Conservation (phyloP, 2,888 invertebrate genomes). For the Megaustenia siamemsis region DNA sequence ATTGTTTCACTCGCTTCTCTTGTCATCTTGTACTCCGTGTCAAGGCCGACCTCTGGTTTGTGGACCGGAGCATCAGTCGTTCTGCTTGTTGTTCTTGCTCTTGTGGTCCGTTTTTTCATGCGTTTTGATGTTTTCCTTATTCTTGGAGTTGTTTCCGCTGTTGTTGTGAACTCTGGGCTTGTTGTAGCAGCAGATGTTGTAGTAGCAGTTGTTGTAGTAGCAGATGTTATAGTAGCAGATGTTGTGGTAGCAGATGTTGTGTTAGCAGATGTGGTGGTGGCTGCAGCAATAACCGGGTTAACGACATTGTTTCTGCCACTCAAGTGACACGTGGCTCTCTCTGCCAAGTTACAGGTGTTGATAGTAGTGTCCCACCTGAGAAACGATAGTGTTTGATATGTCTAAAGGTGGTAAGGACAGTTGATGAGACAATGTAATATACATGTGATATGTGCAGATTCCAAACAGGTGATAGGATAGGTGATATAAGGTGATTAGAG, state of each 20-base stretch:
- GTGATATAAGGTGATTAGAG: too few species aligned
- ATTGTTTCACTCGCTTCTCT: background rate
- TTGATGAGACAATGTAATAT: too few species aligned
- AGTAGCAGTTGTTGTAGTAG: background rate
- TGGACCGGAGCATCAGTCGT: background rate
- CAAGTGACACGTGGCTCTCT: background rate
- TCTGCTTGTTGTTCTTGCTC: background rate
- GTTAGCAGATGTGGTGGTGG: background rate
- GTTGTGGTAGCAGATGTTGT: background rate
- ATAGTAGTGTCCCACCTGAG: slow-evolving; percentile 8
- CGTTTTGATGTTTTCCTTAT: too few species aligned
- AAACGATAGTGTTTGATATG: background rate
- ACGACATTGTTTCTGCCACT: background rate
- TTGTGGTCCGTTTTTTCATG: background rate
- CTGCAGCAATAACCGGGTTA: background rate
- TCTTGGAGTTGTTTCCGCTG: background rate
- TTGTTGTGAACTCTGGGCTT: background rate
- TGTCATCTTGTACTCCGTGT: background rate
- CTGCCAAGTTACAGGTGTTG: slow-evolving; percentile 13
- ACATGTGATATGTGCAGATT: too few species aligned
- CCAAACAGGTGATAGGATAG: too few species aligned
- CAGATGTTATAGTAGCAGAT: background rate
- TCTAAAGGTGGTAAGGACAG: too few species aligned
- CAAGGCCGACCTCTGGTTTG: background rate
- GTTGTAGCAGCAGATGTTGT: background rate